These are phyloP conservation scores for Anticlea derivata DNA, from an alignment of 2,888 invertebrate species.

Conservation along the genomic window DNA sequence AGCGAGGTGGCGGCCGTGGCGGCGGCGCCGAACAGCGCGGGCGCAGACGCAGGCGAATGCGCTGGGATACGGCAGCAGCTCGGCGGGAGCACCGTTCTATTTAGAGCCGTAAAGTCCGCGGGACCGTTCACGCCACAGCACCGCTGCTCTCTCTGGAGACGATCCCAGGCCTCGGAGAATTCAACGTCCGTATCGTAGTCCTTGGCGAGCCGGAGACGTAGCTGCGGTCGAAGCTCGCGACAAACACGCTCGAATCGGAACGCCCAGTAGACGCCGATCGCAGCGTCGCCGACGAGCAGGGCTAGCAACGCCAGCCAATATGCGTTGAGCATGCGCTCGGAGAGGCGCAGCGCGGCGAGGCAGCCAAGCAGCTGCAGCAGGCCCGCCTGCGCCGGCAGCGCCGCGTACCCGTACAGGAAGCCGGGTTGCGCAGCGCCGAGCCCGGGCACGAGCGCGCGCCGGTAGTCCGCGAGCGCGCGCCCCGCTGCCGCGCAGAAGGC, in stretches of 20 bases:
- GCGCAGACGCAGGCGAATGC: constrained; percentile 70
- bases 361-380: constrained; percentile 90
- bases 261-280: constrained; percentile 93
- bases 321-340: constrained; percentile 91
- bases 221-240: constrained; percentile 88
- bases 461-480: constrained; percentile 88
- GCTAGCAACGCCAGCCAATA: constrained; percentile 92
- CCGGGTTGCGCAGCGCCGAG: constrained; percentile 91
- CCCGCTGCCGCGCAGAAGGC: constrained; percentile 91
- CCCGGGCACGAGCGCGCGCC: constrained; percentile 88
- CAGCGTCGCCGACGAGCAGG: constrained; percentile 91
- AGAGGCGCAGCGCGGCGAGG: constrained; percentile 90
- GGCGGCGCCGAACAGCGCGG: constrained; percentile 75
- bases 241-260: constrained; percentile 90
- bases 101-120: constrained; percentile 76
- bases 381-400: constrained; percentile 89
- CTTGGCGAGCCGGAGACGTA: constrained; percentile 84
- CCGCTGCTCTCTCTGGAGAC: constrained; percentile 88
- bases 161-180: constrained; percentile 91
- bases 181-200: constrained; percentile 89
- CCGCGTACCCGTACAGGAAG: constrained; percentile 93
- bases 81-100: constrained; percentile 69
- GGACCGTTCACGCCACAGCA: constrained; percentile 92
- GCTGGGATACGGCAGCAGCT: constrained; percentile 76
- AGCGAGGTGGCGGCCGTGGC: constrained; percentile 64